Evolutionary conservation across 2,888 invertebrate species (phyloP).

Genomic region (Pristionchus fissidentatus): DNA sequence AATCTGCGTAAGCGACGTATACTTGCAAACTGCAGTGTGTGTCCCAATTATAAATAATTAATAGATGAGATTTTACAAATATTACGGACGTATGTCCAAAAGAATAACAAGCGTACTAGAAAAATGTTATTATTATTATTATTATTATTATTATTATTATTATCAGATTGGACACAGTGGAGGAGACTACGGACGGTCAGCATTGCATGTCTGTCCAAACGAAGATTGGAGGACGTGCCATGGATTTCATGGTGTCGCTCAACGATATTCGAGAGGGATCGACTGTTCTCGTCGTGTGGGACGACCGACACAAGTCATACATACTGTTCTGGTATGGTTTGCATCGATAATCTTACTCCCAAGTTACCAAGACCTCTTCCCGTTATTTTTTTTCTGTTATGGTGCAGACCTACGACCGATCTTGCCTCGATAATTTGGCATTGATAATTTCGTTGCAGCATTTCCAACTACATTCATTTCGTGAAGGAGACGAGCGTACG

Average conservation of each 20-base stretch:
- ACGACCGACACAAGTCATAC: conserved; percentile 67
- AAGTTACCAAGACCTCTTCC: not conserved
- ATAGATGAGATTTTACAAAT: not conserved
- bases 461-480: conserved; percentile 64
- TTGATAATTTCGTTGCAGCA: conserved; percentile 53
- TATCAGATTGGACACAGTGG: not conserved
- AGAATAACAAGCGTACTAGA: no score
- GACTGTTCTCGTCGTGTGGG: conserved; percentile 71
- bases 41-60: not conserved
- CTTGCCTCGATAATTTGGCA: not conserved
- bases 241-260: conserved; percentile 54
- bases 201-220: conserved; percentile 19
- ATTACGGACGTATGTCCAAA: not conserved
- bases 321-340: conserved; percentile 67
- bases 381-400: not conserved
- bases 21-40: not conserved
- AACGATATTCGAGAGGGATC: conserved; percentile 68
- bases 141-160: no score
- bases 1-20: not conserved
- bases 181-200: not conserved
- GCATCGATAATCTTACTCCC: no score
- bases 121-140: no score
- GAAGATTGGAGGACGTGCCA: not conserved
- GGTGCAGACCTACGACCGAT: no score
- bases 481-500: conserved; percentile 71